Evolutionary conservation across 2,888 invertebrate genomes (phyloP).

Genomic region (Limenitis camilla): DNA sequence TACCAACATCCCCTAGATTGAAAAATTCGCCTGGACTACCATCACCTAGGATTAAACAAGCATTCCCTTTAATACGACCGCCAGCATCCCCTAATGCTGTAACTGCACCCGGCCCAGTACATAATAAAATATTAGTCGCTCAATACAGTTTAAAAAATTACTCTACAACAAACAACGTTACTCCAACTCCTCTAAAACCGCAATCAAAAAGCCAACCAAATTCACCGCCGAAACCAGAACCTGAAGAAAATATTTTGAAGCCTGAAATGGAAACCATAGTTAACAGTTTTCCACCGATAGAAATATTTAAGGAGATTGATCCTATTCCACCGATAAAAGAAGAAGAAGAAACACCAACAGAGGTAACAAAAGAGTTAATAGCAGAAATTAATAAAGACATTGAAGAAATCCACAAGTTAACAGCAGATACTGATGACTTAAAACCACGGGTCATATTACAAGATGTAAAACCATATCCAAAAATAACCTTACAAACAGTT

Average conservation of each 20-base stretch:
- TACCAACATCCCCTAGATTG: constrained; percentile 84
- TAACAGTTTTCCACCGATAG: constrained; percentile 48
- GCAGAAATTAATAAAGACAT: constrained; percentile 68
- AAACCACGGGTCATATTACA: constrained; percentile 61
- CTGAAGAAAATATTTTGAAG: constrained; percentile 48
- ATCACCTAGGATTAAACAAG: constrained; percentile 79
- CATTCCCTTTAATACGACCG: constrained; percentile 76
- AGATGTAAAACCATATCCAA: constrained; percentile 69
- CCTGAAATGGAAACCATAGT: constrained; percentile 48
- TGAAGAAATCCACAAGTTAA: constrained; percentile 67
- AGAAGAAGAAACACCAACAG: constrained; percentile 56
- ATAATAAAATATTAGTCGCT: constrained; percentile 73
- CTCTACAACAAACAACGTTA: constrained; percentile 47
- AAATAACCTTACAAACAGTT: constrained; percentile 76
- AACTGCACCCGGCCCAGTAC: constrained; percentile 60
- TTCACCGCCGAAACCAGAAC: constrained; percentile 65
- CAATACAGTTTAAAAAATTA: constrained; percentile 74
- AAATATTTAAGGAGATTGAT: constrained; percentile 58
- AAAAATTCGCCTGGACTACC: constrained; percentile 81
- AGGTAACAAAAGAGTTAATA: constrained; percentile 54
- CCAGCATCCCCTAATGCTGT: constrained; percentile 75
- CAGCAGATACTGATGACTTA: constrained; percentile 59
- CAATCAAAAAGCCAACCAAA: constrained; percentile 68
- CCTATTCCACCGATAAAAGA: constrained; percentile 63
- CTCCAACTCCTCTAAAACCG: constrained; percentile 46